Evolutionary conservation across 2,113 vertebrate species (phyloP).

Genomic region (Spizaetus ornatus): DNA sequence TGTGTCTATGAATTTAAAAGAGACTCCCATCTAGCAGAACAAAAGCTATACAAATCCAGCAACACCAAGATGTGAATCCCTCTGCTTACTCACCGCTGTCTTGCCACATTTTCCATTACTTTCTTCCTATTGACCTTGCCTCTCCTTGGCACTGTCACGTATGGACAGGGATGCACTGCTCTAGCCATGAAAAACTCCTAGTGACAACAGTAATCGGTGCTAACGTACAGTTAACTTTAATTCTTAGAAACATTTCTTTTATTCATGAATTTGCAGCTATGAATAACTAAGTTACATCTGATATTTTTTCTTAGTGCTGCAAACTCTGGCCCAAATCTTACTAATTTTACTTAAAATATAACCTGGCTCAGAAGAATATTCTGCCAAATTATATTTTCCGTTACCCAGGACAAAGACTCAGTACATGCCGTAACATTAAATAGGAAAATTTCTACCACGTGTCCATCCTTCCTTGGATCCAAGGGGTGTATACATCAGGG

Average conservation of each 20-base stretch:
- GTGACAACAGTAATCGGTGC: neutral
- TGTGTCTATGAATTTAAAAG: neutral
- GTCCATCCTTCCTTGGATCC: neutral
- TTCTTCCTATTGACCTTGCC: neutral
- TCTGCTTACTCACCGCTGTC: neutral
- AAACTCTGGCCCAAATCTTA: neutral
- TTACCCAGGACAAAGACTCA: neutral
- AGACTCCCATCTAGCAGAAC: neutral
- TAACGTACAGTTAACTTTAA: neutral
- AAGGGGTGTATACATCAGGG: neutral
- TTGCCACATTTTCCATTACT: neutral
- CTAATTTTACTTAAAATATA: neutral
- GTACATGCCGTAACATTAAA: neutral
- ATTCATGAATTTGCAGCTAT: neutral
- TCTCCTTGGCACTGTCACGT: neutral
- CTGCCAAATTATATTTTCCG: neutral
- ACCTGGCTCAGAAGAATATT: neutral
- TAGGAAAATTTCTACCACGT: neutral
- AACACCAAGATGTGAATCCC: neutral
- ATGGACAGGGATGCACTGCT: accelerated
- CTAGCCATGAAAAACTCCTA: neutral
- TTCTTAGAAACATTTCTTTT: neutral
- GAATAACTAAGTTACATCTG: neutral
- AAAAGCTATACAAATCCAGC: neutral
- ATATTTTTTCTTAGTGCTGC: neutral